Percentiles rank a stretch among this genome's conserved stretches.
phyloP scores from a whole-genome alignment of 2,113 vertebrate genomes.

The Engraulis encrasicolus region DNA sequence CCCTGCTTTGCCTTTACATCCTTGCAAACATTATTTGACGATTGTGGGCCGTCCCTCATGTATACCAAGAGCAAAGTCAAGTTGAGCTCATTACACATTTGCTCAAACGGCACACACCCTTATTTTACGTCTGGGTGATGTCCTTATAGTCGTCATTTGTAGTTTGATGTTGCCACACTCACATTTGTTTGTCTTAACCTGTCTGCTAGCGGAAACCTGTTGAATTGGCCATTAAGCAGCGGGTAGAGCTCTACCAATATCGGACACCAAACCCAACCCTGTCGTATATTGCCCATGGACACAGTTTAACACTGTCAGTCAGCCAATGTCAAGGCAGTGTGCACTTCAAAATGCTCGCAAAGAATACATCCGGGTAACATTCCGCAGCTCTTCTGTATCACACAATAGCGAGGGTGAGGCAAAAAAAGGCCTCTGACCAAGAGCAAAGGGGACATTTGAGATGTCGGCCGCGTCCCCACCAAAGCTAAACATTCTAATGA shows the following conservation, averaged over 20 bases:
- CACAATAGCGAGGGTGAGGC: background rate
- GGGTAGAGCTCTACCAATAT: no score
- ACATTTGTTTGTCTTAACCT: background rate
- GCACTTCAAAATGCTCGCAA: background rate
- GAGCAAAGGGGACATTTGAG: background rate
- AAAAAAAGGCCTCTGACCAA: background rate
- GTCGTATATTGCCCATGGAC: no score
- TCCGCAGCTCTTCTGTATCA: background rate
- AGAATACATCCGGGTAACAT: background rate
- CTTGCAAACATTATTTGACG: background rate
- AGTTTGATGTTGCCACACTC: background rate
- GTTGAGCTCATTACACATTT: background rate
- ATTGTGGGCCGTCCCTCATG: background rate
- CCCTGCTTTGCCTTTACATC: no score
- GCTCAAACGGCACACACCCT: background rate
- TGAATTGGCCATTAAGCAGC: no score
- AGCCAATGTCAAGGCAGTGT: no score
- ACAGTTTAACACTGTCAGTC: no score
- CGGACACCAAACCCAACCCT: no score
- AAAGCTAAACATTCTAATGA: conserved; percentile 13
- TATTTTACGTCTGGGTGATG: background rate
- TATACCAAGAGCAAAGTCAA: background rate
- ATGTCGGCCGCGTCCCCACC: background rate
- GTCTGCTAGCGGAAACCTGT: no score
- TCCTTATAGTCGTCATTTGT: background rate